These are phyloP conservation scores for Apus apus DNA, from an alignment of 2,113 vertebrate genomes.

Conservation along the genomic window DNA sequence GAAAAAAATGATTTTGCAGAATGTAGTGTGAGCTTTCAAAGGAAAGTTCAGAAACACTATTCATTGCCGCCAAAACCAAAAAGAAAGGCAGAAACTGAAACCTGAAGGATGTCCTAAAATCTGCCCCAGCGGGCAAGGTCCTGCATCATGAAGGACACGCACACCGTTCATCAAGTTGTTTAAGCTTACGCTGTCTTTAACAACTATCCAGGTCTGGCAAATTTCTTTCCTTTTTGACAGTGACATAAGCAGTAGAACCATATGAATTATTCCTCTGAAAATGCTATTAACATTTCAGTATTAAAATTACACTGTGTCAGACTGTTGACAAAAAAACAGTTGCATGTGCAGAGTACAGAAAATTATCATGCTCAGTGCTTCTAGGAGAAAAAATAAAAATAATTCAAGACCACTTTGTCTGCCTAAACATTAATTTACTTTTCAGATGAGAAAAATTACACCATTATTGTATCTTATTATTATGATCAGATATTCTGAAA, in stretches of 20 bases:
- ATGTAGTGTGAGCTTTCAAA: neutral
- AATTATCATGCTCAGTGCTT: neutral
- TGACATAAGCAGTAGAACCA: neutral
- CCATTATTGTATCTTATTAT: neutral
- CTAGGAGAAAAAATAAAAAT: neutral
- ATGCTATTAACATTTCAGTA: slow-evolving; percentile 19
- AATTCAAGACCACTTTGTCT: neutral
- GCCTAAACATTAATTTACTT: neutral
- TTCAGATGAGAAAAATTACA: neutral
- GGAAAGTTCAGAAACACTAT: neutral
- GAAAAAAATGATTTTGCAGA: neutral
- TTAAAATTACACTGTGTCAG: slow-evolving; percentile 25
- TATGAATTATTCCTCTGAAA: neutral
- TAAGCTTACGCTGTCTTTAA: neutral
- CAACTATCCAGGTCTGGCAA: neutral
- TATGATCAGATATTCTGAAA: neutral
- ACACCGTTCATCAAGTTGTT: neutral
- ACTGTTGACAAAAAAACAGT: neutral
- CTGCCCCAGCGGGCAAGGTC: accelerated
- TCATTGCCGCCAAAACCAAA: neutral
- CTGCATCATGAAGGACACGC: accelerated
- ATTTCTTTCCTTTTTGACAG: neutral
- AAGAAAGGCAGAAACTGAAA: neutral
- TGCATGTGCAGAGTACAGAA: neutral
- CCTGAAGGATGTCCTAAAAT: neutral